Evolutionary conservation across 2,113 vertebrate species (phyloP), one percentile per base, ranked within the genome.

Genomic region (Eubucco bourcierii): DNA sequence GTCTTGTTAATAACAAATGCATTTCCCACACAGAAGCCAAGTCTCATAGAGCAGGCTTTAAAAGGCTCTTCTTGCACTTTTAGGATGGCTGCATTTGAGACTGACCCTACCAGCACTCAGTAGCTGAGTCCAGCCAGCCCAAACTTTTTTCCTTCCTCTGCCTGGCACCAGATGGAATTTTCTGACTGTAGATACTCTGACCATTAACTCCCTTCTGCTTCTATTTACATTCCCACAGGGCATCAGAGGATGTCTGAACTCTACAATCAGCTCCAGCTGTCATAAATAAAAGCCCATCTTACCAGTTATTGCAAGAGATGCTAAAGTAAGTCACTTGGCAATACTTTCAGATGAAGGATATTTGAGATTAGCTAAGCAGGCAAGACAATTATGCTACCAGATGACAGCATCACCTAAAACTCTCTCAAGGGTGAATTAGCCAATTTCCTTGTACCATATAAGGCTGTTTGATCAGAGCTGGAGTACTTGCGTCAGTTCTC

Each of bases 291-390:
- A 91, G 21, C 29, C 34, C 59, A 79, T 58, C 41, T 83, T 84
- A 79, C 5, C 65, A 84, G 63, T 60, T 79, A 66, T 56, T 94
- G 59, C 63, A 91, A 95, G 50, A 91, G 88, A 81, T 28, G 29
- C 84, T 94, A 90, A 95, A 93, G 50, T 75, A 91, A 96, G 82
- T 83, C 34, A 75, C 76, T 91, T 88, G 18, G 50, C 23, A 52
- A 24, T 24, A 52, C 23, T 52, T 25, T 52, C 7, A 25, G 50
- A 52, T 52, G 23, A 52, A 52, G 50, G 23, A 52, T 13, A 52
- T 52, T 52, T 52, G 50, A 52, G 50, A 52, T 24, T 24, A 25
- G 70, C 55, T 27, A 87, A 90, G 44, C 50, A 94, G 79, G 68
- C 75, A 91, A 90, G 67, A 83, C 24, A 94, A 60, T 90, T 90